A percentile compares a stretch with the other conserved stretches of the same genome.
These are phyloP conservation scores for Aldrovandia affinis DNA, from an alignment of 2,797 vertebrate species.

Conservation along the genomic window DNA sequence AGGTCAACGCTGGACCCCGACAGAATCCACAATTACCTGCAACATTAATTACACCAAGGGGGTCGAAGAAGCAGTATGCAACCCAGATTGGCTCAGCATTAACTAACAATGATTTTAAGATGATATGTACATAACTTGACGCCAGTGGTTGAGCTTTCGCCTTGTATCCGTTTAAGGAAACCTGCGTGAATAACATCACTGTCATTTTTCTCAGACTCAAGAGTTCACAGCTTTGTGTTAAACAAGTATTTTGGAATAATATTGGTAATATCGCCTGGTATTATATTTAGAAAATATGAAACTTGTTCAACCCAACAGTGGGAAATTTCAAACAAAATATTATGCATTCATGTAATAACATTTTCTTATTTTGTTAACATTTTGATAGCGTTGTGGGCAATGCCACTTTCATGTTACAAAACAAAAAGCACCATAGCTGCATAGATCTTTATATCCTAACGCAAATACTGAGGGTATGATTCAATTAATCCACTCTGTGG, in stretches of 20 bases:
- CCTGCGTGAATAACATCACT: background rate
- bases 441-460: background rate
- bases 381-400: background rate
- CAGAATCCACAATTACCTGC: slow-evolving; percentile 36
- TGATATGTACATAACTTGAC: slow-evolving; percentile 15
- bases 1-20: slow-evolving; percentile 13
- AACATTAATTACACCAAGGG: slow-evolving; percentile 33
- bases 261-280: background rate
- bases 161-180: background rate
- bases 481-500: background rate
- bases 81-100: slow-evolving; percentile 14
- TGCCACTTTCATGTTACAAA: background rate
- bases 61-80: slow-evolving; percentile 8
- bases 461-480: background rate
- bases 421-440: background rate
- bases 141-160: background rate
- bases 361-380: background rate
- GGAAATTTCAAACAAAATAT: background rate
- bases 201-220: too few species aligned
- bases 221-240: too few species aligned
- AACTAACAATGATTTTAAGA: slow-evolving; percentile 5
- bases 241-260: too few species aligned
- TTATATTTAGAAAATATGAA: background rate
- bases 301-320: background rate
- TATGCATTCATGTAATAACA: background rate